phyloP scores from a whole-genome alignment of 2,113 vertebrate genomes.

The Miniopterus natalensis region DNA sequence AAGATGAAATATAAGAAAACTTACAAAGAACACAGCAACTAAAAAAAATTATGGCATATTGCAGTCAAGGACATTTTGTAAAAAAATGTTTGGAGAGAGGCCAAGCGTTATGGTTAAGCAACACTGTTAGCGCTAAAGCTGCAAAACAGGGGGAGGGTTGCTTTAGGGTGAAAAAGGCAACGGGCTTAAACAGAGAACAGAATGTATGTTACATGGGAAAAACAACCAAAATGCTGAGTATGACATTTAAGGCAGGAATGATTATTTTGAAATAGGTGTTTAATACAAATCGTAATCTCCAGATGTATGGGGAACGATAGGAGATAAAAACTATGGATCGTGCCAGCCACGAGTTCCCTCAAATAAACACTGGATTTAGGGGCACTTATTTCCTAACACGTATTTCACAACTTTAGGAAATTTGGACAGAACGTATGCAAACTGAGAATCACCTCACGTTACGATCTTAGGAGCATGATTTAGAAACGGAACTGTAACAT shows the following conservation, averaged over 20 bases:
- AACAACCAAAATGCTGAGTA: not conserved
- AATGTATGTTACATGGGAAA: not conserved
- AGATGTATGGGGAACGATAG: not conserved
- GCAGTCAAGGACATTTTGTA: conserved; percentile 55
- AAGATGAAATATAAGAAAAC: conserved; percentile 21
- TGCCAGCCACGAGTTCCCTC: not conserved
- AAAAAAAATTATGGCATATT: conserved; percentile 34
- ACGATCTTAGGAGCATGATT: not conserved
- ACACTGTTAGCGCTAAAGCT: not conserved
- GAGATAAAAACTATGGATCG: not conserved
- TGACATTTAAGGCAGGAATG: conserved; percentile 20
- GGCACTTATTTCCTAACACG: not conserved
- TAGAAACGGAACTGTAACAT: not conserved
- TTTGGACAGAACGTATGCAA: not conserved
- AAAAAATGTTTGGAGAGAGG: not conserved
- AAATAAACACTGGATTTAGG: conserved; percentile 16
- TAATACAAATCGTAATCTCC: conserved; percentile 30
- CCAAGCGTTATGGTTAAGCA: conserved; percentile 52
- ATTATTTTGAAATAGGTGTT: conserved; percentile 32
- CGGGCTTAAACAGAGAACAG: not conserved
- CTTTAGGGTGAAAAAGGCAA: not conserved
- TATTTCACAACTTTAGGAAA: conserved; percentile 34
- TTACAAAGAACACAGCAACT: not conserved
- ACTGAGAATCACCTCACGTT: not conserved
- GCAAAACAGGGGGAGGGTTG: not conserved